Base-by-base conservation (phyloP, 1,140 invertebrate genomes). In the Drosophila bifasciata region DNA sequence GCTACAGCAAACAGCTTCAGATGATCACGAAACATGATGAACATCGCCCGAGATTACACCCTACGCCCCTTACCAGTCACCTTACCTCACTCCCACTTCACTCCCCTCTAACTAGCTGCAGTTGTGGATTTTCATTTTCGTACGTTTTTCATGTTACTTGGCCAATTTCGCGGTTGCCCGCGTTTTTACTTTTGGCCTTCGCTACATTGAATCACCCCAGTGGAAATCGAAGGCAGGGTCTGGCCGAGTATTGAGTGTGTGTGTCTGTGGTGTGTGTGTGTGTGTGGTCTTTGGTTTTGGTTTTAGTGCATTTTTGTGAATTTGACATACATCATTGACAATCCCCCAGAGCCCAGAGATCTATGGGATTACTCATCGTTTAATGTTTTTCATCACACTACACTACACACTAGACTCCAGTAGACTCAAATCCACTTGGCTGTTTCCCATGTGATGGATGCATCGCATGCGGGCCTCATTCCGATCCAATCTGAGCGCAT, bases 21-120 rank as follows among this genome's bases (percentile, higher is more conserved):
- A 86, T 86, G 78, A 88, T 86, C 81, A 88, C 83, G 78, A 86
- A 74, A 71, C 77, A 78, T 81, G 83, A 88, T 86, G 81, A 88
- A 85, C 81, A 85, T 85, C 83, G 78, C 74, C 64, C 81, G 77
- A 85, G 73, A 85, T 85, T 86, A 73, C 62, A 69, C 62, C 76
- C 60, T 60, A 67, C 70, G 58, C 63, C 53, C 44, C 40, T 60
- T 56, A 8, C 36, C 45, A 9, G 28, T 3, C 28, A 32, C 28
- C 28, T 32, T 9, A 11, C 9, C 28, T 32, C 28, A 7, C 6
- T 8, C 25, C n/a, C n/a, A n/a, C n/a, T n/a, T n/a, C n/a, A n/a
- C 25, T 7, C 32, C 13, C 23, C 13, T 8, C 57, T 32, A 9
- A 43, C 39, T 36, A 23, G 23, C 2, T 21, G 25, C 5, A 15